A percentile compares a stretch with the other conserved stretches of the same genome.
These are phyloP conservation scores for Musca vetustissima DNA, from an alignment of 1,140 invertebrate species.

Conservation along the genomic window DNA sequence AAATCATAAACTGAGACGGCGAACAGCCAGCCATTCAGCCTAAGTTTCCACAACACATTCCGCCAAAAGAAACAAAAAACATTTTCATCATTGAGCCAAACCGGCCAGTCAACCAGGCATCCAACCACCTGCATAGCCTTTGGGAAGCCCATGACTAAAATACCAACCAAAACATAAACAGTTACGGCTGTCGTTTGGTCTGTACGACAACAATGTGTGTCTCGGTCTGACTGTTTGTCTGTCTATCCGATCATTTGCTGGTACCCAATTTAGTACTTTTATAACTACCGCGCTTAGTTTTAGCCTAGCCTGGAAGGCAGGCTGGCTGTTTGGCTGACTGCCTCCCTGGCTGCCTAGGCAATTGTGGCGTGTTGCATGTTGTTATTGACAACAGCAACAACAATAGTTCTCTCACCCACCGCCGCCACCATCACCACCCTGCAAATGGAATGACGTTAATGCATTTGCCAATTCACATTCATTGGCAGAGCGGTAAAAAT, in stretches of 20 bases:
- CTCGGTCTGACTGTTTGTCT: constrained; percentile 9
- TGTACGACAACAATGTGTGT: constrained; percentile 10
- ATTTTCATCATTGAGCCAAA: not conserved
- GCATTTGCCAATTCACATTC: no score
- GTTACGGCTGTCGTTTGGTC: not conserved
- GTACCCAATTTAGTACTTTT: constrained; percentile 29
- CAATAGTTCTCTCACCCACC: no score
- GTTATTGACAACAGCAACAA: no score
- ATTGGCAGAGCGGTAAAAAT: not conserved
- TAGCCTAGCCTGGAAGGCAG: constrained; percentile 5
- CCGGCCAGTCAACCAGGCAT: not conserved
- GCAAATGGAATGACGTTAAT: no score
- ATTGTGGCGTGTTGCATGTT: constrained; percentile 23
- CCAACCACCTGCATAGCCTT: constrained; percentile 28
- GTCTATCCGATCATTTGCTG: constrained; percentile 6
- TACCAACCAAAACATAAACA: constrained; percentile 18
- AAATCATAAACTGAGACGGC: no score
- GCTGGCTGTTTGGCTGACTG: no score
- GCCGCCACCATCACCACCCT: no score
- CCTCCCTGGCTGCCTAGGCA: constrained; percentile 7
- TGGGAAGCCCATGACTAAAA: constrained; percentile 23
- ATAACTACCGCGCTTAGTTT: constrained; percentile 11
- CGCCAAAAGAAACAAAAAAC: no score
- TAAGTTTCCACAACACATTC: no score
- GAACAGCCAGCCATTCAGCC: no score